phyloP scores from a whole-genome alignment of 1,140 invertebrate species.

The Atta cephalotes region DNA sequence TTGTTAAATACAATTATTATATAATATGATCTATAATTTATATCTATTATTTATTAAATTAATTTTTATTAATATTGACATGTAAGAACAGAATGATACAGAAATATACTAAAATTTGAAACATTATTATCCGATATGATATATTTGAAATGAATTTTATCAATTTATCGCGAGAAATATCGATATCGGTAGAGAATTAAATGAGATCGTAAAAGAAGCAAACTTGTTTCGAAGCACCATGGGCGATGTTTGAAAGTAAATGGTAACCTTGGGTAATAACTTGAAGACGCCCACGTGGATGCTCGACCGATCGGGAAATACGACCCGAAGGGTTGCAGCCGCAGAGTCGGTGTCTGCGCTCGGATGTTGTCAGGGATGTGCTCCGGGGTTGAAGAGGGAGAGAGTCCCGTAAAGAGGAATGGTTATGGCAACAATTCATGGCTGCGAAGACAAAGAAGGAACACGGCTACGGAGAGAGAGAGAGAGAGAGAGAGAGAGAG shows the following conservation, averaged over 20 bases:
- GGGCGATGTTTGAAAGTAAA: constrained; percentile 38
- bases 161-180: neutral
- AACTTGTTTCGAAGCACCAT: neutral
- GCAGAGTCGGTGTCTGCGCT: constrained; percentile 30
- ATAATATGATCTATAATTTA: neutral
- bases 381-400: neutral
- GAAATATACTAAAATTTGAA: neutral
- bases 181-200: constrained; percentile 15
- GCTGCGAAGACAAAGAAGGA: constrained; percentile 54
- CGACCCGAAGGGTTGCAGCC: constrained; percentile 53
- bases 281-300: constrained; percentile 52
- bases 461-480: constrained; percentile 5
- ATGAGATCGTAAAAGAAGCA: constrained; percentile 20
- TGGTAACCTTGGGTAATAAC: constrained; percentile 45
- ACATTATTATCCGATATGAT: neutral
- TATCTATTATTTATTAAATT: neutral
- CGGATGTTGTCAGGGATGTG: constrained; percentile 42
- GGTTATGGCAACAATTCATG: constrained; percentile 71
- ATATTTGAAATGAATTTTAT: neutral
- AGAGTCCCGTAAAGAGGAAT: constrained; percentile 37
- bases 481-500: neutral
- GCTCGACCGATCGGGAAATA: constrained; percentile 48
- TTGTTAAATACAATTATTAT: constrained; percentile 3
- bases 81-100: neutral
- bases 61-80: neutral